A percentile compares a stretch with the other conserved stretches of the same genome.
Conservation (phyloP, 2,888 invertebrate genomes). For the Macrosiphum euphorbiae region DNA sequence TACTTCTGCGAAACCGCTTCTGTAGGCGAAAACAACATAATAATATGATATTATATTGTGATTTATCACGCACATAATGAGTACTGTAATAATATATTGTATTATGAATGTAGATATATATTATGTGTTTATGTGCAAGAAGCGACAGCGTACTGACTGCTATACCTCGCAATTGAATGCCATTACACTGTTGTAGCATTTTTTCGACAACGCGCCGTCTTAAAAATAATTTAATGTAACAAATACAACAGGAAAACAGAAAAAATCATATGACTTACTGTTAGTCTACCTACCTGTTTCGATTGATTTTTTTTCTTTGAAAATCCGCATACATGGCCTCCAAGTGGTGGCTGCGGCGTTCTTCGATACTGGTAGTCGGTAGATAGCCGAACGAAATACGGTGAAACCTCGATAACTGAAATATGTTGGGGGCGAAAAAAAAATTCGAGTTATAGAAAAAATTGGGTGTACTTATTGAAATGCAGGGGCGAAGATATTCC, state of each 20-base stretch:
- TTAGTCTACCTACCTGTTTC: no score
- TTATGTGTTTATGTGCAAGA: background rate
- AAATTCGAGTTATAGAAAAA: no score
- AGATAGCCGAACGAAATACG: background rate
- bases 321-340: no score
- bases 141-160: background rate
- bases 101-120: background rate
- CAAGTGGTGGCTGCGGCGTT: no score
- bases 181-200: background rate
- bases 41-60: background rate
- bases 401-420: no score
- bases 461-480: no score
- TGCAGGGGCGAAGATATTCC: no score
- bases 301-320: no score
- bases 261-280: no score
- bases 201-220: background rate
- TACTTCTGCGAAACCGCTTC: background rate
- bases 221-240: background rate
- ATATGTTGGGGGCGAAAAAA: no score
- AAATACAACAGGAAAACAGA: background rate
- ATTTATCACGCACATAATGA: background rate
- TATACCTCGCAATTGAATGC: background rate
- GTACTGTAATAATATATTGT: background rate
- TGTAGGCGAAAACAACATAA: background rate
- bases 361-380: background rate